Evolutionary conservation across 2,113 vertebrate species (phyloP), one percentile per base, ranked within the genome.

Genomic region (Oncorhynchus mykiss): DNA sequence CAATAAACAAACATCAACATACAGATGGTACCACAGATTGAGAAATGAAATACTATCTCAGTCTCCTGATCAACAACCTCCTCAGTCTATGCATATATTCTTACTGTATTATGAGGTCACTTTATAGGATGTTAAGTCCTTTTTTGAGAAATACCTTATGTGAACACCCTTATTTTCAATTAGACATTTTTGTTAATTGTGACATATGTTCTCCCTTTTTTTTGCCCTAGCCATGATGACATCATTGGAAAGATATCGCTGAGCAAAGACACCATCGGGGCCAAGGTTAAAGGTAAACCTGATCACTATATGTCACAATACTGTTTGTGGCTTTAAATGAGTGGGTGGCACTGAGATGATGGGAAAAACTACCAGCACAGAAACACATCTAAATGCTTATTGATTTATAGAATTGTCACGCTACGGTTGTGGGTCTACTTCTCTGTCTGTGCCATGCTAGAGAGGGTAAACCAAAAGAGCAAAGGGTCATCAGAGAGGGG

Each of bases 161-260:
- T 60, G 49, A 60, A 54, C 24, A 27, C 4, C 59, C 7, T 48
- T 71, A 31, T 39, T 34, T 49, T 25, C 3, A 54, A 18, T 54
- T 16, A 14, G 18, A 54, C 4, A 1, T 54, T 54, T 54, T 54
- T 54, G 51, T 57, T 57, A 20, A 20, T 57, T 18, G 22, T 62
- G 59, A 13, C 59, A 11, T 22, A 22, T 31, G 20, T 67, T 60
- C 45, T 70, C 67, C 3, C 1, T n/a, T 71, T 79, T 78, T 67
- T n/a, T 86, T 13, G 54, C 74, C 70, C 34, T 39, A 97, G 97
- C 78, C 96, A 97, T 0, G 96, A 96, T 0, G 95, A 97, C 16
- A 67, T 96, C 70, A 97, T 97, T 4, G 96, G 96, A 81, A 97
- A 97, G 87, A 94, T 97, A 77, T 94, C 89, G 0, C 93, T 97